Evolutionary conservation across 2,888 invertebrate genomes (phyloP).

Genomic region (Kryphioiulus occultus): DNA sequence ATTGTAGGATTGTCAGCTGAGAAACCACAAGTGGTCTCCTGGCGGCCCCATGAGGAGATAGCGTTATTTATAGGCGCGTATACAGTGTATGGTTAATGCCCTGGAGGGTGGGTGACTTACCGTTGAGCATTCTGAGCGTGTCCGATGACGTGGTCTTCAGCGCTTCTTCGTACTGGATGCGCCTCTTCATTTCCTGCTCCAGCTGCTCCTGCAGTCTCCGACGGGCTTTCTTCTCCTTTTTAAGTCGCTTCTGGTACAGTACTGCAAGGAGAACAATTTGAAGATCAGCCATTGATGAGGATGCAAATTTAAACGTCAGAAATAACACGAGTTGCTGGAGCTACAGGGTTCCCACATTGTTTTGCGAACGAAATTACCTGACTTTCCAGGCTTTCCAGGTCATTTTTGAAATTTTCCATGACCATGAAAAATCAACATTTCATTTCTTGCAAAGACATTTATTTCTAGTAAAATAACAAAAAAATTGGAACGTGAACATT

Average conservation of each 20-base stretch:
- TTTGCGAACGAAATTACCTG: no score
- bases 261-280: slow-evolving; percentile 68
- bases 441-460: no score
- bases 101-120: slow-evolving; percentile 65
- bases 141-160: slow-evolving; percentile 78
- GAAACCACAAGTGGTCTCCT: slow-evolving; percentile 24
- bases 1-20: neutral
- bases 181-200: slow-evolving; percentile 79
- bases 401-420: no score
- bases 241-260: slow-evolving; percentile 86
- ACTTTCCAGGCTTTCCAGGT: no score
- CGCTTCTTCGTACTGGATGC: slow-evolving; percentile 81
- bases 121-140: slow-evolving; percentile 80
- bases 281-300: no score
- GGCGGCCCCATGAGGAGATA: neutral
- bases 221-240: slow-evolving; percentile 84
- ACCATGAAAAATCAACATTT: no score
- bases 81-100: neutral
- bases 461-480: no score
- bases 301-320: neutral
- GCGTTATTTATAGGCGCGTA: neutral
- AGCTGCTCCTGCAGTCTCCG: slow-evolving; percentile 85
- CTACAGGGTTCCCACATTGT: no score
- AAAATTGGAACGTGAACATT: no score
- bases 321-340: no score